Base-by-base conservation (phyloP, 2,888 invertebrate genomes). In the Mylabris sibirica region DNA sequence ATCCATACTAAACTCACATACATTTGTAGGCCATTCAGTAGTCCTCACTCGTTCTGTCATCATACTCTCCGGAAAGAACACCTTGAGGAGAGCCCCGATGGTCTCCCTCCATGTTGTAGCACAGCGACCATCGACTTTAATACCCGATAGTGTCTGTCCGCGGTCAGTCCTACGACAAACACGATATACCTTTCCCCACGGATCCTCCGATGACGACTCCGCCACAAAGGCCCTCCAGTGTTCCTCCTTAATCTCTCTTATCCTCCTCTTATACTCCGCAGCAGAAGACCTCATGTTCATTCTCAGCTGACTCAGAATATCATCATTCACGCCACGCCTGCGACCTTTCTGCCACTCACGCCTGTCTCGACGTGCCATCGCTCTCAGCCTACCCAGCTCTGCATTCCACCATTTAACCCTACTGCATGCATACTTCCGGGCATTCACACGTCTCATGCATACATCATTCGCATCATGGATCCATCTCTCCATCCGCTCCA, bases 131-230 rank as follows among this genome's bases (percentile, higher is more conserved):
- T 34, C 35, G n/a, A 57, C 60, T 30, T 14, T 59, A 14, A 67
- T 11, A 4, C 60, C 30, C 1, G 22, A 44, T 0, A 63, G 1
- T 3, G 17, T 0, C 17, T 20, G 12, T 22, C 53, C n/a, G n/a
- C n/a, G n/a, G n/a, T 26, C 14, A 17, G 4, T 49, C 34, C 60
- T 34, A n/a, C 57, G 20, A n/a, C 60, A 65, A 0, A 65, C 30
- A 12, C 34, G 44, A 14, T 61, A 61, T 3, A 65, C 65, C n/a
- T 61, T 9, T 6, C 65, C 61, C 61, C 65, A 65, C 0, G 60
- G 65, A 14, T 61, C n/a, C 20, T 20, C 11, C 26, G 60, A 60
- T 17, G 53, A 60, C 2, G 41, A 34, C 1, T 44, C 60, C 1
- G 14, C 1, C 9, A 65, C 65, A 12, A 65, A 60, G 3, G 49